A percentile compares a stretch with the other conserved stretches of the same genome.
Conservation (phyloP, 1,140 invertebrate genomes). For the Hetaerina americana region DNA sequence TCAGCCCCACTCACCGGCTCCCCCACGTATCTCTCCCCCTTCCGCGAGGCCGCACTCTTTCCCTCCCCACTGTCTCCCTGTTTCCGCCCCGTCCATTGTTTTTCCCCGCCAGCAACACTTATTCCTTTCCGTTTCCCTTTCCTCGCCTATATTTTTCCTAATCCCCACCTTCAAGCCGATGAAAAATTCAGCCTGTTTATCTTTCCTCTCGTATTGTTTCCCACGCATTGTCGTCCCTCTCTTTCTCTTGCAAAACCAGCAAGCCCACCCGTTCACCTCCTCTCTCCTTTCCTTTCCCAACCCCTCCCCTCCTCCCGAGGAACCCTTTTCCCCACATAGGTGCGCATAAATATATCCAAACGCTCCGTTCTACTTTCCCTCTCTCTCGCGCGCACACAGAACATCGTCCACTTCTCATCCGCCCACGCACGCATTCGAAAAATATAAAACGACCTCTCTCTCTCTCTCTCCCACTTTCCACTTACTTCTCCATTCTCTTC, state of each 20-base stretch:
- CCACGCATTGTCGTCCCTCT: neutral
- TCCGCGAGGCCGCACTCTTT: neutral
- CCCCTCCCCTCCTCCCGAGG: neutral
- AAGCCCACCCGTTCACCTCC: no score
- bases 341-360: no score
- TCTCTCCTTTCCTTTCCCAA: neutral
- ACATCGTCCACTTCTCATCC: no score
- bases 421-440: no score
- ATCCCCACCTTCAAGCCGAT: neutral
- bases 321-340: no score
- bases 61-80: neutral
- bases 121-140: neutral
- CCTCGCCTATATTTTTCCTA: neutral
- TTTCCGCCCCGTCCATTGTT: neutral
- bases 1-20: neutral
- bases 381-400: no score
- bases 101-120: neutral
- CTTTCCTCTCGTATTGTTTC: neutral
- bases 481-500: no score
- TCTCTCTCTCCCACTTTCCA: no score
- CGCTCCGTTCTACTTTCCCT: no score
- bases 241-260: no score
- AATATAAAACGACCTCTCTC: no score
- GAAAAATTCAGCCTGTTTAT: neutral
- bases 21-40: neutral